Percentiles rank a stretch among this genome's conserved stretches.
Conservation (phyloP, 1,140 invertebrate species). For the Acromyrmex charruanus region DNA sequence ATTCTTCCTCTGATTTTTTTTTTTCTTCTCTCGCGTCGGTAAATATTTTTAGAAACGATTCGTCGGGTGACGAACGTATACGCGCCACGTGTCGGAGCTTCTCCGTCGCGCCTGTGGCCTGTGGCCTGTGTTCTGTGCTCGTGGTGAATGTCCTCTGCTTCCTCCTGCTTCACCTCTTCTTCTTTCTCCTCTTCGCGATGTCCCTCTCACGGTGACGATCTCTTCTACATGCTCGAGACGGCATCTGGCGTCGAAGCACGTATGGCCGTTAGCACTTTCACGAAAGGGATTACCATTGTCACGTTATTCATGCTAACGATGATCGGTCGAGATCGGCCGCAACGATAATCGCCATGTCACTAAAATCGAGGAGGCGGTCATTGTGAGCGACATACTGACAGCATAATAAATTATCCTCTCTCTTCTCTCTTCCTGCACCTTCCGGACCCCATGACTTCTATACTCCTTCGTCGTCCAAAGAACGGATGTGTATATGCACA, state of each 20-base stretch:
- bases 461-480: not conserved
- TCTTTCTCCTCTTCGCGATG: conserved; percentile 36
- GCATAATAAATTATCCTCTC: conserved; percentile 84
- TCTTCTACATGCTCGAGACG: conserved; percentile 74
- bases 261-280: conserved; percentile 77
- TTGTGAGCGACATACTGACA: conserved; percentile 85
- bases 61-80: conserved; percentile 68
- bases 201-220: conserved; percentile 67
- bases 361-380: conserved; percentile 85
- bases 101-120: conserved; percentile 34
- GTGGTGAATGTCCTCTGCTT: conserved; percentile 70
- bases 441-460: conserved; percentile 18
- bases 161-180: conserved; percentile 24
- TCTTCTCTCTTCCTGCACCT: conserved; percentile 40
- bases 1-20: conserved; percentile 36
- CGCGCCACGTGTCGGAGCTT: conserved; percentile 73
- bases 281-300: conserved; percentile 84
- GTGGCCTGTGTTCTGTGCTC: not conserved
- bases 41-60: conserved; percentile 77
- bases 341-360: conserved; percentile 84
- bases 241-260: conserved; percentile 78
- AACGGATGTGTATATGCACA: conserved; percentile 36
- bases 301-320: conserved; percentile 85
- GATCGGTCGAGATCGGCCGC: conserved; percentile 84
- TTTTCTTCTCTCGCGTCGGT: conserved; percentile 6